phyloP scores from a whole-genome alignment of 2,888 invertebrate species.

The Drosophila merina region DNA sequence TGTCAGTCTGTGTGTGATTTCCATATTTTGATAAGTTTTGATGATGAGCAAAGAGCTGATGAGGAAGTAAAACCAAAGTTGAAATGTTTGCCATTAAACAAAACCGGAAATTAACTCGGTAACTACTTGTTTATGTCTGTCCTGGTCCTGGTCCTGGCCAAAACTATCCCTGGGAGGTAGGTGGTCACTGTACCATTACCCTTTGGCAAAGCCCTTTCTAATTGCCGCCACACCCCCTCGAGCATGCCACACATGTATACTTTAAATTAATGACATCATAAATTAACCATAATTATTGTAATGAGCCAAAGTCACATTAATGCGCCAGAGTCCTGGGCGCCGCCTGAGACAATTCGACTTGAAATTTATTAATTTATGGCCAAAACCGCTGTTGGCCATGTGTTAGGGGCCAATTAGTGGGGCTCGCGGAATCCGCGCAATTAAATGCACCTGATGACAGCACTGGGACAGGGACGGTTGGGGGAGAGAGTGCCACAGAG shows the following conservation, averaged over 20 bases:
- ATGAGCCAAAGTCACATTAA: conserved; percentile 72
- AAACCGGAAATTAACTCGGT: conserved; percentile 70
- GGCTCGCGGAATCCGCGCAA: conserved; percentile 79
- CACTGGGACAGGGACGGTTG: neutral
- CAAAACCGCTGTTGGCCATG: conserved; percentile 40
- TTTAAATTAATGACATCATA: conserved; percentile 78
- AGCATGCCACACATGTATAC: conserved; percentile 28
- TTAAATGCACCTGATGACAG: conserved; percentile 82
- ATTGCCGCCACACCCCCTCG: conserved; percentile 8
- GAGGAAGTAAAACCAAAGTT: conserved; percentile 27
- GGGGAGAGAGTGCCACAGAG: conserved; percentile 40
- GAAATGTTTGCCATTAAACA: conserved; percentile 52
- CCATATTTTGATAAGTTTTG: conserved; percentile 71
- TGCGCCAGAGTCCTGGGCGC: conserved; percentile 39
- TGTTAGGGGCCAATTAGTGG: conserved; percentile 74
- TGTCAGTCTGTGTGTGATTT: conserved; percentile 54
- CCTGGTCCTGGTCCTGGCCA: neutral
- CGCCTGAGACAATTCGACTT: conserved; percentile 76
- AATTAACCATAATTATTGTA: conserved; percentile 81
- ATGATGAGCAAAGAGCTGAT: conserved; percentile 59
- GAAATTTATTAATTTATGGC: conserved; percentile 80
- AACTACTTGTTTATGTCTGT: conserved; percentile 51
- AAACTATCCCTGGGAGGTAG: neutral
- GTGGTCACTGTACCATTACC: conserved; percentile 1
- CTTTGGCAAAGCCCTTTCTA: neutral